These are phyloP conservation scores for Exephanes ischioxanthus DNA, from an alignment of 2,888 invertebrate genomes.

Conservation along the genomic window DNA sequence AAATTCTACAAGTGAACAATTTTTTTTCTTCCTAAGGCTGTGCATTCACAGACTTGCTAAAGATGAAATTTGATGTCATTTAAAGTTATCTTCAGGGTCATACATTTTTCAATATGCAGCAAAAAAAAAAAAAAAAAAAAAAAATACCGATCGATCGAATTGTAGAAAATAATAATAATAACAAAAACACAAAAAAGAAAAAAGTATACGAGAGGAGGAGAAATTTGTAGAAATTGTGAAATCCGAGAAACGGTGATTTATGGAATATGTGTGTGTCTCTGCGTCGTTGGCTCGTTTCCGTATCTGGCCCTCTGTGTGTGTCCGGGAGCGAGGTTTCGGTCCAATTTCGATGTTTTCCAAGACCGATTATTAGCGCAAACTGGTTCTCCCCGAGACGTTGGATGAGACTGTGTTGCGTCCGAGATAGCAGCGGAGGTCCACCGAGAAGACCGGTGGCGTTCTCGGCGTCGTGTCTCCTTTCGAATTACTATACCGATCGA, in stretches of 20 bases:
- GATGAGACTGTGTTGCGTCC: conserved; percentile 13
- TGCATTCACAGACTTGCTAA: too few relatives aligned
- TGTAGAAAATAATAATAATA: not conserved
- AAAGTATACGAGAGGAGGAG: not conserved
- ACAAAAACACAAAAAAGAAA: not conserved
- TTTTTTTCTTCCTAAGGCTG: too few relatives aligned
- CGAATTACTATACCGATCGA: conserved; percentile 63
- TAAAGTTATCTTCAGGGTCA: too few relatives aligned
- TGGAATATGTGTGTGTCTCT: conserved; percentile 48
- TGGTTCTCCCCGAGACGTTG: conserved; percentile 66
- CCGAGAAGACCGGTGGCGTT: conserved; percentile 66
- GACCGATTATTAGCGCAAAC: conserved; percentile 72
- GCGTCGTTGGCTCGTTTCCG: conserved; percentile 64
- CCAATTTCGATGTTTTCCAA: conserved; percentile 72
- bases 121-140: conserved; percentile 29
- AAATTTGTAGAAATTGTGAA: conserved; percentile 57
- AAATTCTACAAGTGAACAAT: too few relatives aligned
- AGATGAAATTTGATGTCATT: too few relatives aligned
- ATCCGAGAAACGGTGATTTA: conserved; percentile 53
- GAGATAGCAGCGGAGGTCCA: conserved; percentile 37
- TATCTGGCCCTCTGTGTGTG: conserved; percentile 59
- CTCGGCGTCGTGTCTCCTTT: conserved; percentile 64
- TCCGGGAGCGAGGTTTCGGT: conserved; percentile 64
- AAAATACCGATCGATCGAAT: conserved; percentile 6
- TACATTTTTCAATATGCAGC: too few relatives aligned